Evolutionary conservation across 2,797 vertebrate species (phyloP).

Genomic region (Dryobates pubescens): DNA sequence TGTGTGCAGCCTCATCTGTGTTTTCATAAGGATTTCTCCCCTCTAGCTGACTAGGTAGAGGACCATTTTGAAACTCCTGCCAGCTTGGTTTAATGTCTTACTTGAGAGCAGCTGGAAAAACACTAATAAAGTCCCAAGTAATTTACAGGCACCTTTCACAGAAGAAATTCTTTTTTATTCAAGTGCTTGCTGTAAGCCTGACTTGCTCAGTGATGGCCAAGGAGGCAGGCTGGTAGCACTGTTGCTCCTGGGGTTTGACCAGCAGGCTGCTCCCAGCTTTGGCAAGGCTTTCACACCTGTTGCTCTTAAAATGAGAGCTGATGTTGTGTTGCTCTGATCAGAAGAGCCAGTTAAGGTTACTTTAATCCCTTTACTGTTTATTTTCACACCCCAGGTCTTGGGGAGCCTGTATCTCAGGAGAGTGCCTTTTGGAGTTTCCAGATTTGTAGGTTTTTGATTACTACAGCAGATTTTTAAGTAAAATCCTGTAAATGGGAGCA

Average conservation of each 20-base stretch:
- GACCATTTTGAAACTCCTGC: slow-evolving; percentile 42
- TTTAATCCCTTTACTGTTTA: slow-evolving; percentile 21
- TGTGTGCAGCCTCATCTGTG: slow-evolving; percentile 39
- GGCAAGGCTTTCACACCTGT: not conserved
- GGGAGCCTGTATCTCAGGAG: not conserved
- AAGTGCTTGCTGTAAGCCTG: not conserved
- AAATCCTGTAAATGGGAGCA: not conserved
- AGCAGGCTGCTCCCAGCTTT: not conserved
- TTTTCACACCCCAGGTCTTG: not conserved
- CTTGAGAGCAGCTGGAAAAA: slow-evolving; percentile 56
- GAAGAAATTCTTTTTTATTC: slow-evolving; percentile 22
- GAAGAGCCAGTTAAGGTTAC: not conserved
- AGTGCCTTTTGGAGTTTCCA: not conserved
- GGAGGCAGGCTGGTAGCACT: not conserved
- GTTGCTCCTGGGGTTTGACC: slow-evolving; percentile 5
- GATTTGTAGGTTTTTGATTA: not conserved
- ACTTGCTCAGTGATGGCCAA: not conserved
- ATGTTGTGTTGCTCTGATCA: not conserved
- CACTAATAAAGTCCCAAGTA: slow-evolving; percentile 28
- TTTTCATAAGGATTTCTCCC: slow-evolving; percentile 68
- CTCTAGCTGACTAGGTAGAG: slow-evolving; percentile 30
- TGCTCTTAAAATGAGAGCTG: not conserved
- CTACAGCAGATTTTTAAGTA: no score
- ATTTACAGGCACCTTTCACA: slow-evolving; percentile 25
- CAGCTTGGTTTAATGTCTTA: slow-evolving; percentile 7